These are phyloP conservation scores for Phengaris alcon DNA, from an alignment of 2,888 invertebrate genomes.

Conservation along the genomic window DNA sequence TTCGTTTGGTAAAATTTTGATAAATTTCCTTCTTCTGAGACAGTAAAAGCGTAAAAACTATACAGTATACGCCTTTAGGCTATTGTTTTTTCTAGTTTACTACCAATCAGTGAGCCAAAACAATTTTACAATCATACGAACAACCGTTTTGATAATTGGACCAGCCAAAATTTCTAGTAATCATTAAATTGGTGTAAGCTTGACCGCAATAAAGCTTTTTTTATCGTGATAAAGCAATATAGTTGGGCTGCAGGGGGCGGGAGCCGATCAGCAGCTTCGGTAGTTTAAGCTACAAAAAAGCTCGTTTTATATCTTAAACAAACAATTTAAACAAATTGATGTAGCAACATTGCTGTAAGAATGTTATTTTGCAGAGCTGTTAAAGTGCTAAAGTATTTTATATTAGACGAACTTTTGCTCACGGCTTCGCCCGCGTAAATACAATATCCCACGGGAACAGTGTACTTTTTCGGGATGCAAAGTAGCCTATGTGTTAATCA, in stretches of 20 bases:
- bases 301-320: slow-evolving; percentile 15
- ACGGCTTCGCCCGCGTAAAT: no score
- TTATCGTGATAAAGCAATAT: slow-evolving; percentile 26
- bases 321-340: slow-evolving; percentile 21
- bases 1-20: no score
- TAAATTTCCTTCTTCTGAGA: background rate
- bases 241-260: slow-evolving; percentile 19
- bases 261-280: slow-evolving; percentile 24
- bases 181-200: slow-evolving; percentile 18
- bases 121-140: slow-evolving; percentile 19
- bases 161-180: slow-evolving; percentile 23
- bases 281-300: slow-evolving; percentile 21
- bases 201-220: slow-evolving; percentile 22
- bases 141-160: slow-evolving; percentile 24
- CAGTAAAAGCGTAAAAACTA: background rate
- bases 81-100: slow-evolving; percentile 2
- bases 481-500: no score
- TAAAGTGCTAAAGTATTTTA: background rate
- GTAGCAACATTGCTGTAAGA: background rate
- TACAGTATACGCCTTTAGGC: background rate
- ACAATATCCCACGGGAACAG: no score
- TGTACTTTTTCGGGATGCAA: no score
- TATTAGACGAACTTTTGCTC: no score
- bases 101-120: slow-evolving; percentile 14
- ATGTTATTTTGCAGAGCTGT: background rate